Conservation (phyloP, 2,113 vertebrate species). For the Clarias batrachus region DNA sequence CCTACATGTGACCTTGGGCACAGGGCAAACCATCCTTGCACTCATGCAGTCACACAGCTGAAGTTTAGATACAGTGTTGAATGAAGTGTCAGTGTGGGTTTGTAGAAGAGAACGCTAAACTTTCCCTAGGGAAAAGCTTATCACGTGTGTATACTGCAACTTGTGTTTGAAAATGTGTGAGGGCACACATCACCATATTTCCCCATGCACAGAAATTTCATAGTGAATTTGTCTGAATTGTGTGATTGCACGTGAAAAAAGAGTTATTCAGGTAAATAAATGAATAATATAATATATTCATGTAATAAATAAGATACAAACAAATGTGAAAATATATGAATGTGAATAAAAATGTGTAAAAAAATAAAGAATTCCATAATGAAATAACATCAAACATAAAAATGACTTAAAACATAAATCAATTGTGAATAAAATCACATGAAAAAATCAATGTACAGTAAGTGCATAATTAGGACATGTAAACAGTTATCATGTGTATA, state of each 20-base stretch:
- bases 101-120: slow-evolving; percentile 6
- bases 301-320: too few relatives aligned
- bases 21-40: slow-evolving; percentile 41
- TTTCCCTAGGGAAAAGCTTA: background rate
- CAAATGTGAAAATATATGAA: background rate
- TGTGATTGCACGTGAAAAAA: background rate
- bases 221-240: background rate
- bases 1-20: slow-evolving; percentile 64
- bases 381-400: background rate
- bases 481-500: background rate
- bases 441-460: background rate
- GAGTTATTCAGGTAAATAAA: background rate
- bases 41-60: background rate
- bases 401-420: background rate
- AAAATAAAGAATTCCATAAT: background rate
- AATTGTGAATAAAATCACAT: background rate
- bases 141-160: background rate
- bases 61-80: background rate
- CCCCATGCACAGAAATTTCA: background rate
- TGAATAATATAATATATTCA: too few relatives aligned
- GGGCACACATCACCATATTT: background rate
- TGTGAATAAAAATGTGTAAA: background rate
- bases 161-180: background rate
- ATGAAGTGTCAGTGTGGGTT: background rate
- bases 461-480: background rate